Conservation (phyloP, 2,888 invertebrate species). For the Lithodes maja region DNA sequence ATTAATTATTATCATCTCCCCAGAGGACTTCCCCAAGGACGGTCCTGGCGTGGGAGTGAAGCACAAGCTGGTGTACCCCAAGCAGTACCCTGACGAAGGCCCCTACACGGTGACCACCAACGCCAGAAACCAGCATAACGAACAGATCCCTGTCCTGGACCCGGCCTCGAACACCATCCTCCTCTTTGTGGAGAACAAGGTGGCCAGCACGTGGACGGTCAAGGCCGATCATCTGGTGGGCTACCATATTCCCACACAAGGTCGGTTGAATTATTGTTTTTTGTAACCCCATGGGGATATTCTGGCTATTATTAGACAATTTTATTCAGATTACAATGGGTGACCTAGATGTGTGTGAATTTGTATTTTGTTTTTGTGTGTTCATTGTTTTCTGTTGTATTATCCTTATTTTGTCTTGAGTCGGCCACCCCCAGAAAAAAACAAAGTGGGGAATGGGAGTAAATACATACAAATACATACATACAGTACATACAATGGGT, state of each 20-base stretch:
- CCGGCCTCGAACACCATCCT: conserved; percentile 19
- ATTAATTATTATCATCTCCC: too few relatives aligned
- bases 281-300: too few relatives aligned
- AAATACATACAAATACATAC: too few relatives aligned
- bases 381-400: too few relatives aligned
- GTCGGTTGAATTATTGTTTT: background rate
- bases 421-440: too few relatives aligned
- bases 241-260: conserved; percentile 14
- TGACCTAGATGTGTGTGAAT: too few relatives aligned
- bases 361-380: too few relatives aligned
- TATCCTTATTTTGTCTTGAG: too few relatives aligned
- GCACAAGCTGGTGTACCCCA: conserved; percentile 8
- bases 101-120: conserved; percentile 32
- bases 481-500: too few relatives aligned
- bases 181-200: conserved; percentile 40
- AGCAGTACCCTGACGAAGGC: background rate
- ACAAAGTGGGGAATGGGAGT: too few relatives aligned
- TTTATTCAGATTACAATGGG: too few relatives aligned
- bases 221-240: background rate
- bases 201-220: conserved; percentile 42
- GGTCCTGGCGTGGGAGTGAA: background rate
- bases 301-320: too few relatives aligned
- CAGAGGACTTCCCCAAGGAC: conserved; percentile 50
- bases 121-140: conserved; percentile 55
- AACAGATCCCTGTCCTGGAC: background rate